phyloP scores from a whole-genome alignment of 2,888 invertebrate genomes.

The Lymantria monacha region DNA sequence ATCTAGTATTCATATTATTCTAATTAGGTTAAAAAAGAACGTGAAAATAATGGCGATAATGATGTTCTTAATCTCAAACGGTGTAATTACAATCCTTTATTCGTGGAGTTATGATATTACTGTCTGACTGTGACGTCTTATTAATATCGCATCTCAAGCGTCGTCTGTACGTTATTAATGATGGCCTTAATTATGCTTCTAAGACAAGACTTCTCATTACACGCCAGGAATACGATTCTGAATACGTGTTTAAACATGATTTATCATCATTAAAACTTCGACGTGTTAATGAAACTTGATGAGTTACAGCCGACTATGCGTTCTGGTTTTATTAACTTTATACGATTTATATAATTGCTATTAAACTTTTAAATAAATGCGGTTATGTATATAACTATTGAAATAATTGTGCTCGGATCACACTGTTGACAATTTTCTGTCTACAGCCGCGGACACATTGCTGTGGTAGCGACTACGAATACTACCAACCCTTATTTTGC shows the following conservation, averaged over 20 bases:
- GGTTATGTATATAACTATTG: neutral
- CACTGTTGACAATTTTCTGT: too few relatives aligned
- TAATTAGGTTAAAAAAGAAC: too few relatives aligned
- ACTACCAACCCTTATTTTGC: too few relatives aligned
- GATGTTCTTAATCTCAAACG: conserved; percentile 15
- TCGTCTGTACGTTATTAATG: conserved; percentile 64
- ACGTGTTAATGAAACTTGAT: conserved; percentile 53
- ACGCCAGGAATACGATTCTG: conserved; percentile 51
- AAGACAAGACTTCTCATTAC: conserved; percentile 50
- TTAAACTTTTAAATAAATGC: conserved; percentile 4
- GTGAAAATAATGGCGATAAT: neutral
- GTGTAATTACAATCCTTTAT: conserved; percentile 37
- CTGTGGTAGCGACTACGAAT: too few relatives aligned
- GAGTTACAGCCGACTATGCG: conserved; percentile 39
- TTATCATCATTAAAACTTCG: conserved; percentile 67
- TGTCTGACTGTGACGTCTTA: conserved; percentile 52
- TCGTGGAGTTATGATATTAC: conserved; percentile 52
- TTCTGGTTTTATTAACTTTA: conserved; percentile 24
- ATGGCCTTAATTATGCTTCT: conserved; percentile 61
- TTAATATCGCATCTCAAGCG: conserved; percentile 60
- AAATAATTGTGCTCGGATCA: neutral
- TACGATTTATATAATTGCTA: conserved; percentile 19
- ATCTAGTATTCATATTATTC: too few relatives aligned
- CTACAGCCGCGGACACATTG: too few relatives aligned
- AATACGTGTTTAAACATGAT: conserved; percentile 56